Percentiles rank a stretch among this genome's conserved stretches.
Conservation (phyloP, 2,797 vertebrate genomes). For the Toxotes lorentzi region DNA sequence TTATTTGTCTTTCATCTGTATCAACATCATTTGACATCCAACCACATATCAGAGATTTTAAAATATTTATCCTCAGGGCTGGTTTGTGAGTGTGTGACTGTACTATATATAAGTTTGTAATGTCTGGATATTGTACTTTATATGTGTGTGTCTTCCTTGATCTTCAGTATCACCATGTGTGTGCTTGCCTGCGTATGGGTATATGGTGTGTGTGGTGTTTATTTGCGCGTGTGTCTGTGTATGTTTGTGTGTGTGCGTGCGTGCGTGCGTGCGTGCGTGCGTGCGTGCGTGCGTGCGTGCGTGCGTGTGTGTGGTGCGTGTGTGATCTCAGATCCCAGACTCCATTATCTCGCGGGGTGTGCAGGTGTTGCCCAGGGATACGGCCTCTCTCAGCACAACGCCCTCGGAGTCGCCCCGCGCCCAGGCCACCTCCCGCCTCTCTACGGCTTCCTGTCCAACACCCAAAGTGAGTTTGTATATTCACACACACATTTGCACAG, state of each 20-base stretch:
- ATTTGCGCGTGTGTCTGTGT: conserved; percentile 17
- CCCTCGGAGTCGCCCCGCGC: conserved; percentile 98
- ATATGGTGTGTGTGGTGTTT: conserved; percentile 20
- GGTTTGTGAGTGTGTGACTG: conserved; percentile 34
- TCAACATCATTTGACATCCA: conserved; percentile 12
- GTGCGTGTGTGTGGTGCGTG: conserved; percentile 19
- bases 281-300: conserved; percentile 34
- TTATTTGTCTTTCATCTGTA: conserved; percentile 40
- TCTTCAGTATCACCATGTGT: conserved; percentile 28
- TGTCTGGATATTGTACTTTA: conserved; percentile 6
- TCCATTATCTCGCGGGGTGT: conserved; percentile 98
- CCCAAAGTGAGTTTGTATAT: conserved; percentile 92
- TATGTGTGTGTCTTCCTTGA: conserved; percentile 9
- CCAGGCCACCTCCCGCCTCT: conserved; percentile 98
- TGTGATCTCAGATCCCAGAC: conserved; percentile 93
- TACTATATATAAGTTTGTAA: conserved; percentile 30
- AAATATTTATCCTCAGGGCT: conserved; percentile 5
- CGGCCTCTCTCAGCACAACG: conserved; percentile 98
- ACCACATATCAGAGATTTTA: not conserved
- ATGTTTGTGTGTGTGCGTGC: conserved; percentile 28
- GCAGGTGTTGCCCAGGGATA: conserved; percentile 98
- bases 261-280: conserved; percentile 30
- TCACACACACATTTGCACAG: conserved; percentile 14
- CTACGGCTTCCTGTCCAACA: conserved; percentile 98
- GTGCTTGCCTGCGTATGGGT: not conserved